Percentiles rank a stretch among this genome's conserved stretches.
phyloP scores from a whole-genome alignment of 2,888 invertebrate genomes.

The Oconnorella tubifera region DNA sequence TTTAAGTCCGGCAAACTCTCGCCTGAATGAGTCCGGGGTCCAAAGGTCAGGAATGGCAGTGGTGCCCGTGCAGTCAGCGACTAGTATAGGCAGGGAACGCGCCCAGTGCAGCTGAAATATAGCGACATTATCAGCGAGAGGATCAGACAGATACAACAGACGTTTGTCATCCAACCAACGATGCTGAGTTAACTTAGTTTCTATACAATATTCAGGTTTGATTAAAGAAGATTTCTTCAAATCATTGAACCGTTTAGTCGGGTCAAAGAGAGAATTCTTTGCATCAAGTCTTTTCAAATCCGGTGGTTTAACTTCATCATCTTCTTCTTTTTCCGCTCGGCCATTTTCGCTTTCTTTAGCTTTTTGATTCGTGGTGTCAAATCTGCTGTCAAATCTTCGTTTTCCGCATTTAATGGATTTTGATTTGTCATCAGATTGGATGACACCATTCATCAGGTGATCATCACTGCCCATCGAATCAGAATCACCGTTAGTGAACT shows the following conservation, averaged over 20 bases:
- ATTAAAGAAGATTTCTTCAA: not conserved
- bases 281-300: not conserved
- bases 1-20: slow-evolving; percentile 77
- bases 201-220: not conserved
- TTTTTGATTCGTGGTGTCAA: too few relatives aligned
- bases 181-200: slow-evolving; percentile 67
- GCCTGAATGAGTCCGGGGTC: slow-evolving; percentile 84
- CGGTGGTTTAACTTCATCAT: not conserved
- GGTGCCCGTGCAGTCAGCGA: slow-evolving; percentile 79
- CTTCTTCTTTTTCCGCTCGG: not conserved
- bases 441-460: not conserved
- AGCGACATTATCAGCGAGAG: slow-evolving; percentile 61
- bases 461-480: not conserved
- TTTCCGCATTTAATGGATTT: not conserved
- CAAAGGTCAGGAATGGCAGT: slow-evolving; percentile 67
- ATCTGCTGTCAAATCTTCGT: too few relatives aligned
- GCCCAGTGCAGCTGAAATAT: slow-evolving; percentile 55
- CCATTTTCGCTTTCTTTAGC: not conserved
- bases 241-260: not conserved
- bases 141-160: slow-evolving; percentile 80
- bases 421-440: too few relatives aligned
- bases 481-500: not conserved
- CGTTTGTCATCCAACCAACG: slow-evolving; percentile 91
- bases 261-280: too few relatives aligned
- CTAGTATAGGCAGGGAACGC: slow-evolving; percentile 72